phyloP scores from a whole-genome alignment of 1,140 invertebrate species.

The Aphidius gifuensis region DNA sequence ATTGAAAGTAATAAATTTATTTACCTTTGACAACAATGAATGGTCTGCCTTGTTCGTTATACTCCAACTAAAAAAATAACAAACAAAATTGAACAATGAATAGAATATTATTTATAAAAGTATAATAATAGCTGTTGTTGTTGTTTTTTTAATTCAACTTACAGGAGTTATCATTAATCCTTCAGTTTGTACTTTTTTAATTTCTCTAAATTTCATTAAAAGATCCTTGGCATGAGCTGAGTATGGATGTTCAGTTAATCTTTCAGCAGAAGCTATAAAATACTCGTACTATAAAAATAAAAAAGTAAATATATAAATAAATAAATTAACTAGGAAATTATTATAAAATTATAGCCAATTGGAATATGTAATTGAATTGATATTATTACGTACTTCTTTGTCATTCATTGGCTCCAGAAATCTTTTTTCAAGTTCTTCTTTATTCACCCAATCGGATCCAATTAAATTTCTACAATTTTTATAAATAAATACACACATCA shows the following conservation, averaged over 20 bases:
- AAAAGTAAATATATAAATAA: slow-evolving; percentile 5
- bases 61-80: slow-evolving; percentile 31
- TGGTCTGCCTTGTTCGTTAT: slow-evolving; percentile 30
- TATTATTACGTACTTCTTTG: slow-evolving; percentile 54
- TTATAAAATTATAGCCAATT: too few species aligned
- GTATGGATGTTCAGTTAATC: slow-evolving; percentile 70
- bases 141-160: slow-evolving; percentile 18
- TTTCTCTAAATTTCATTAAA: slow-evolving; percentile 67
- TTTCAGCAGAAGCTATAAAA: slow-evolving; percentile 70
- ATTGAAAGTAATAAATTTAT: slow-evolving; percentile 15
- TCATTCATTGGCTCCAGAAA: slow-evolving; percentile 74
- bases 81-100: slow-evolving; percentile 4
- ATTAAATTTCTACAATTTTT: slow-evolving; percentile 53
- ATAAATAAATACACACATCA: slow-evolving; percentile 3
- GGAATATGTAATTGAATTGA: not conserved
- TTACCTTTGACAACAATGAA: slow-evolving; percentile 29
- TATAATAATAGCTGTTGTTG: not conserved
- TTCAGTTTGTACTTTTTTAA: slow-evolving; percentile 56
- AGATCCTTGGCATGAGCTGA: slow-evolving; percentile 66
- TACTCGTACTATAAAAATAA: slow-evolving; percentile 63
- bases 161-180: slow-evolving; percentile 54
- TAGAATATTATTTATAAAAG: slow-evolving; percentile 15
- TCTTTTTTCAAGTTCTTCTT: slow-evolving; percentile 63
- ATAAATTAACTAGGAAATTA: too few species aligned
- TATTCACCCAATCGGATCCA: slow-evolving; percentile 66